A percentile compares a stretch with the other conserved stretches of the same genome.
phyloP scores from a whole-genome alignment of 2,888 invertebrate genomes.

The Hyles lineata region DNA sequence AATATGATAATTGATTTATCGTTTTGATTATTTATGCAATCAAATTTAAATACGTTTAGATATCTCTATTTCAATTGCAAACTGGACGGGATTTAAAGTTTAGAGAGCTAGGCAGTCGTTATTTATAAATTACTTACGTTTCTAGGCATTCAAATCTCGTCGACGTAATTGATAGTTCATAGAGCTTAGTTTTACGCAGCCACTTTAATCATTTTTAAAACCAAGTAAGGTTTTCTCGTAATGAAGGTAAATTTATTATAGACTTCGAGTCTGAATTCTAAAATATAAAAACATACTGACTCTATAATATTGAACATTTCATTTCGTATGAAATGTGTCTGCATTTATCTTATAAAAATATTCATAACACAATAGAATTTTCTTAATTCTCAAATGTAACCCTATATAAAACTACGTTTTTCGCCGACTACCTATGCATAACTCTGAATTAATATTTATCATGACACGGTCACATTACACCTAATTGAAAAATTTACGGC shows the following conservation, averaged over 20 bases:
- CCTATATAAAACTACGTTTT: background rate
- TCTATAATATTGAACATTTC: too few species aligned
- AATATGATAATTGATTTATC: constrained; percentile 18
- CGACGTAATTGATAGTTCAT: background rate
- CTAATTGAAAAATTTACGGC: background rate
- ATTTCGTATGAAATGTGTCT: too few species aligned
- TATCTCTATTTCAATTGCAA: background rate
- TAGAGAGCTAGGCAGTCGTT: background rate
- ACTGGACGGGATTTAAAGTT: constrained; percentile 1
- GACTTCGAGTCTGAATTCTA: too few species aligned
- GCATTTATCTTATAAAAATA: too few species aligned
- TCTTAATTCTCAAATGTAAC: too few species aligned
- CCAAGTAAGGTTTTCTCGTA: too few species aligned
- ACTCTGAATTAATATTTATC: background rate
- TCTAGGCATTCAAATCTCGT: background rate
- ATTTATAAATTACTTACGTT: constrained; percentile 1
- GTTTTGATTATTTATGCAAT: constrained; percentile 14
- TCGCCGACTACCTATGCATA: background rate
- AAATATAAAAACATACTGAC: too few species aligned
- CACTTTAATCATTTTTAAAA: too few species aligned
- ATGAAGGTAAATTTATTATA: too few species aligned
- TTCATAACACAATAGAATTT: too few species aligned
- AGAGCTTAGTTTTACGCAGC: background rate
- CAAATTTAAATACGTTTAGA: background rate
- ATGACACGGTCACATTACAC: constrained; percentile 6